These are phyloP conservation scores for Mythimna lalbum DNA, from an alignment of 2,888 invertebrate genomes.

Conservation along the genomic window DNA sequence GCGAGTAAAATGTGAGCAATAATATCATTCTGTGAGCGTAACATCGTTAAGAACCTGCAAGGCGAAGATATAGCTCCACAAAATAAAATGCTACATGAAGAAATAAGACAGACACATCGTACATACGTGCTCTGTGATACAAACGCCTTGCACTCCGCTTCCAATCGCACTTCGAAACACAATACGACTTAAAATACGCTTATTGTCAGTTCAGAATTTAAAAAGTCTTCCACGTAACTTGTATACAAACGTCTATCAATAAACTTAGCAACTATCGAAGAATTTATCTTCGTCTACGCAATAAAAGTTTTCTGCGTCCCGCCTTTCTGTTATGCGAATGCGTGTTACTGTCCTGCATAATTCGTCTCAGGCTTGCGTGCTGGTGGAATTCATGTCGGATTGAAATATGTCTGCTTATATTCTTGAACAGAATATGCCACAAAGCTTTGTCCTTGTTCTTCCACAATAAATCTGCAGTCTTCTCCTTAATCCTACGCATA, in stretches of 20 bases:
- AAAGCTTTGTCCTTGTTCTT: constrained; percentile 89
- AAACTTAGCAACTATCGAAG: constrained; percentile 63
- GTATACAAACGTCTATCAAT: constrained; percentile 66
- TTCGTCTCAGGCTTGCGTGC: constrained; percentile 85
- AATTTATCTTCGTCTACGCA: constrained; percentile 71
- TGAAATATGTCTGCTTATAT: constrained; percentile 89
- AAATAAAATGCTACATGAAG: constrained; percentile 75
- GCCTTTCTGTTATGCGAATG: constrained; percentile 75
- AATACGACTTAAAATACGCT: constrained; percentile 71
- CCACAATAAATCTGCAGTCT: constrained; percentile 90
- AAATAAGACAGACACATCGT: constrained; percentile 77
- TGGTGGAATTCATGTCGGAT: constrained; percentile 89
- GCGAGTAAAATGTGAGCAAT: constrained; percentile 72
- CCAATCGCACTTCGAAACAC: constrained; percentile 63
- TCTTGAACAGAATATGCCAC: constrained; percentile 90
- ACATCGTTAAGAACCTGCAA: constrained; percentile 71
- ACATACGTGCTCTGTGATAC: constrained; percentile 79
- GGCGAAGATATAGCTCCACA: constrained; percentile 72
- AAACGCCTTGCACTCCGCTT: constrained; percentile 63
- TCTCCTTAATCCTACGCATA: constrained; percentile 90
- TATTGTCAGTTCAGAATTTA: constrained; percentile 79
- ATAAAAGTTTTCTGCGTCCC: constrained; percentile 77
- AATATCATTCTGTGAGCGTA: constrained; percentile 73
- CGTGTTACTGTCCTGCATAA: constrained; percentile 83
- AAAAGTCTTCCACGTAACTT: constrained; percentile 68